A percentile compares a stretch with the other conserved stretches of the same genome.
These are phyloP conservation scores for Phaonia tiefii DNA, from an alignment of 2,888 invertebrate species.

Conservation along the genomic window DNA sequence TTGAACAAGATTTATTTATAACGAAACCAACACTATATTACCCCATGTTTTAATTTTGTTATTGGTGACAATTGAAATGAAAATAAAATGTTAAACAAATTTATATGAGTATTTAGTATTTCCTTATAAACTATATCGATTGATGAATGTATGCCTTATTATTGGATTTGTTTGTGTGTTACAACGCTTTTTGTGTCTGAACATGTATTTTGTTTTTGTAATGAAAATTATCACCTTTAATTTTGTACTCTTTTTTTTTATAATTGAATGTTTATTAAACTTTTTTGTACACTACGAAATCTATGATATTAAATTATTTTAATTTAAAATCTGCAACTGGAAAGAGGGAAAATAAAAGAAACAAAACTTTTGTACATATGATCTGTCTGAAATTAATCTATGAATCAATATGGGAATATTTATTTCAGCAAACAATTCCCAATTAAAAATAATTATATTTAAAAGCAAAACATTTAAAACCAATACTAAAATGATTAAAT, in stretches of 20 bases:
- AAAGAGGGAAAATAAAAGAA: not conserved
- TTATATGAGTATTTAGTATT: conserved; percentile 15
- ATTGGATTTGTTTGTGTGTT: conserved; percentile 6
- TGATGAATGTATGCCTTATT: conserved; percentile 26
- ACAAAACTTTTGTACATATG: conserved; percentile 55
- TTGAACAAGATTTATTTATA: conserved; percentile 20
- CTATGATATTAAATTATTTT: conserved; percentile 30
- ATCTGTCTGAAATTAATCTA: conserved; percentile 36
- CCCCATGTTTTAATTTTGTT: conserved; percentile 11
- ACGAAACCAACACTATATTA: no score
- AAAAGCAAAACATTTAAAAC: conserved; percentile 23
- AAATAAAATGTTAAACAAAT: conserved; percentile 7
- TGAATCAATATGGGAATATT: conserved; percentile 38
- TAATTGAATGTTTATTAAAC: conserved; percentile 4
- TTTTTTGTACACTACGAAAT: conserved; percentile 32
- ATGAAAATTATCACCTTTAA: conserved; percentile 16
- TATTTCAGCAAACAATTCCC: conserved; percentile 52
- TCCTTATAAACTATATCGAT: not conserved
- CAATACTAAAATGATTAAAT: conserved; percentile 48
- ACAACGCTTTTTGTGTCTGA: not conserved
- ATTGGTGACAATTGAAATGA: conserved; percentile 25
- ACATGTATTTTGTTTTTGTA: conserved; percentile 21
- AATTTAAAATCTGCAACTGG: conserved; percentile 34
- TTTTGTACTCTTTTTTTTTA: conserved; percentile 23
- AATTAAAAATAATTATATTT: conserved; percentile 51